Evolutionary conservation across 1,140 invertebrate species (phyloP).

Genomic region (Drosophila kikkawai): DNA sequence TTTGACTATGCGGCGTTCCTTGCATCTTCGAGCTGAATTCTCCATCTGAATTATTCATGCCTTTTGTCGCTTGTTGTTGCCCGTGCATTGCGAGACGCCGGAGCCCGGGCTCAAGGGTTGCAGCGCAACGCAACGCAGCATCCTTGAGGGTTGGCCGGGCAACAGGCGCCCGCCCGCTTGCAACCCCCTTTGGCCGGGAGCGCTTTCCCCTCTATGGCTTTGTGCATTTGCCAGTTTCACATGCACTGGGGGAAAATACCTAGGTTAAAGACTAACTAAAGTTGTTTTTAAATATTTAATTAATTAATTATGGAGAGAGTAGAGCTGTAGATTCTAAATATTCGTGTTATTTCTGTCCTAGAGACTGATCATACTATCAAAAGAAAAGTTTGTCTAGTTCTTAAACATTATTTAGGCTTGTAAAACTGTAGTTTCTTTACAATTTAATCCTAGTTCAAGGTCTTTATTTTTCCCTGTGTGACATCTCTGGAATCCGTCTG

Average conservation of each 20-base stretch:
- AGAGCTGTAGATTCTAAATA: too few species aligned
- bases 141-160: conserved; percentile 66
- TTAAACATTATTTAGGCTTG: not conserved
- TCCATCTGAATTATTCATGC: conserved; percentile 67
- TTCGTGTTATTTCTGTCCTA: too few species aligned
- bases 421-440: not conserved
- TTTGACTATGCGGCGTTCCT: conserved; percentile 16
- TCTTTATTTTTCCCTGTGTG: conserved; percentile 13
- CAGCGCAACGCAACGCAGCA: conserved; percentile 20
- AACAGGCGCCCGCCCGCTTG: conserved; percentile 45
- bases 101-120: conserved; percentile 40
- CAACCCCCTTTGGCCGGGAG: conserved; percentile 1
- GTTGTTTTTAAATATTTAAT: not conserved
- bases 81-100: conserved; percentile 22
- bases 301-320: not conserved
- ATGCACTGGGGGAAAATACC: conserved; percentile 5
- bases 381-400: not conserved
- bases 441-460: not conserved
- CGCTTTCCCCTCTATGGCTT: conserved; percentile 18
- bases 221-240: conserved; percentile 64
- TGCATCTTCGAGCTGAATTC: conserved; percentile 57
- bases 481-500: conserved; percentile 23
- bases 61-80: conserved; percentile 54
- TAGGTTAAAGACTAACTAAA: not conserved
- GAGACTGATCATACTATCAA: too few species aligned